Evolutionary conservation across 1,140 invertebrate species (phyloP).

Genomic region (Halyomorpha halys): DNA sequence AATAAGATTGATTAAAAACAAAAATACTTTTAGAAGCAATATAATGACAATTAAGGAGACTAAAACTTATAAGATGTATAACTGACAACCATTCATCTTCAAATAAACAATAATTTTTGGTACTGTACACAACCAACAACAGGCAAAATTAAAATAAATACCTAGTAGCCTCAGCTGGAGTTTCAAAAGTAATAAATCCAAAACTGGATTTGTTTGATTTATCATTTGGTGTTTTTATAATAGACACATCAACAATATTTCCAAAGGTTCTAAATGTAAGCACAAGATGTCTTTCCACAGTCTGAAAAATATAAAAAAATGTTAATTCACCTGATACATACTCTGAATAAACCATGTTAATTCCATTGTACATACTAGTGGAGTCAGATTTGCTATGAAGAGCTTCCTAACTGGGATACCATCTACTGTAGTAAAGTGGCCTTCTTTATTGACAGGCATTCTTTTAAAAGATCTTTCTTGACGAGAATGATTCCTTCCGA

Average conservation of each 20-base stretch:
- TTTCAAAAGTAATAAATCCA: neutral
- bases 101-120: too few species aligned
- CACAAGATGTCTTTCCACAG: neutral
- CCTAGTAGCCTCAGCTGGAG: neutral
- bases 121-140: too few species aligned
- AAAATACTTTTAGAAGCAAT: too few species aligned
- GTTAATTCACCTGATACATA: too few species aligned
- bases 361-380: neutral
- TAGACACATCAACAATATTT: neutral
- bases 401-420: conserved; percentile 1
- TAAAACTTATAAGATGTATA: too few species aligned
- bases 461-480: too few species aligned
- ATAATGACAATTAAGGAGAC: too few species aligned
- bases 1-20: too few species aligned
- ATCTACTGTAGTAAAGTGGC: conserved; percentile 12
- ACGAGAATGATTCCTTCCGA: too few species aligned
- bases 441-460: neutral
- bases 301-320: neutral
- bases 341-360: too few species aligned
- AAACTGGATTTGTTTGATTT: neutral
- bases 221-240: neutral
- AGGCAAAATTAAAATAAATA: too few species aligned
- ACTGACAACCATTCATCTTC: too few species aligned
- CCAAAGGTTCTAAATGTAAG: neutral
- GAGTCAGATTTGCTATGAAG: neutral